Base-by-base conservation (phyloP, 2,888 invertebrate species). In the Ischnura elegans region DNA sequence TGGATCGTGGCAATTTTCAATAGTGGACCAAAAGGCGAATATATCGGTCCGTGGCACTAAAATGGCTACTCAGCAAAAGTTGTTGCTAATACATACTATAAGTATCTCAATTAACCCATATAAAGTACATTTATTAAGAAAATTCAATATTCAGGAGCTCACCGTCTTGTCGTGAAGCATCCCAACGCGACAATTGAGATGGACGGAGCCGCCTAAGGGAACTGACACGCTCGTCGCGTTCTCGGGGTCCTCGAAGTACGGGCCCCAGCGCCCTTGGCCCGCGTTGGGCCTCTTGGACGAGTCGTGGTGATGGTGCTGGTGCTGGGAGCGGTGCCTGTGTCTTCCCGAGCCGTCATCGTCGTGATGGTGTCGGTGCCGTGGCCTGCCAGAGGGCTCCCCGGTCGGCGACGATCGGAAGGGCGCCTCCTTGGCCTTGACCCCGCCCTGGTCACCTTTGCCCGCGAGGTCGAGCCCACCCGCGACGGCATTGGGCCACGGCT, bases 101-200 rank as follows among this genome's bases (percentile, higher is more conserved):
- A n/a, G n/a, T n/a, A n/a, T n/a, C n/a, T n/a, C n/a, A n/a, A n/a
- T n/a, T n/a, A n/a, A n/a, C n/a, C n/a, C n/a, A n/a, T n/a, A n/a
- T n/a, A n/a, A n/a, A n/a, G n/a, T n/a, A n/a, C n/a, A n/a, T n/a
- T n/a, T n/a, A n/a, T n/a, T n/a, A n/a, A n/a, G n/a, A n/a, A n/a
- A n/a, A n/a, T n/a, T n/a, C n/a, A n/a, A n/a, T n/a, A n/a, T n/a
- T n/a, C n/a, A n/a, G n/a, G n/a, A n/a, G n/a, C 95, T 96, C 96
- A 97, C 97, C 96, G 97, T 97, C 96, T 97, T 97, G 95, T 97
- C 97, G 95, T 97, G 97, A 87, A 97, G 96, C 97, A 97, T 97
- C 93, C 97, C 97, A 90, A 97, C 97, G 94, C 97, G 96, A 95
- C 97, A 97, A 95, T 97, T 97, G 94, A 97, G 96, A 94, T 97